Evolutionary conservation across 1,140 invertebrate genomes (phyloP), one percentile per base, ranked within the genome.

Genomic region (Ips nitidus): DNA sequence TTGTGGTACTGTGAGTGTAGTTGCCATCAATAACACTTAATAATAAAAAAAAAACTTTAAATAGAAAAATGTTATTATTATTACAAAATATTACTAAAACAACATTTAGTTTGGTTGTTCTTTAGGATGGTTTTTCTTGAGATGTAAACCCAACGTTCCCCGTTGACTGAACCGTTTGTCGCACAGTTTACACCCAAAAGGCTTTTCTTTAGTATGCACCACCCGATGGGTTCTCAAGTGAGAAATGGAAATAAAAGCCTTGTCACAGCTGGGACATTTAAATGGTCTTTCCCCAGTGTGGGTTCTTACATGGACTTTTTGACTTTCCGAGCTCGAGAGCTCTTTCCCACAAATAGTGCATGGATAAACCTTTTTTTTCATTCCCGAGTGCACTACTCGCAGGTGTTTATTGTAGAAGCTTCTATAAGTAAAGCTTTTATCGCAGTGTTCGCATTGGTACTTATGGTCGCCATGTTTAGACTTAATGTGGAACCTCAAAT

Each of bases 271-370:
- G 3, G 66, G 63, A 67, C 78, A 79, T 4, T 55, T 41, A 43
- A 66, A 88, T 83, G 76, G 76, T 70, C 71, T 85, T 76, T 91
- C 77, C 3, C 77, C 78, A 2, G 77, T 77, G 65, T 80, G 79
- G 22, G 76, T 52, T 39, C 75, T 53, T 6, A 74, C 59, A 68
- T 81, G 80, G 55, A 74, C 71, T 39, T 53, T 55, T 2, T 60
- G 58, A 1, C 57, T 52, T 2, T 4, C 2, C 7, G 37, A 37
- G 39, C 4, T 68, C 7, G 57, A 52, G 4, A 61, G 8, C 2
- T 50, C 47, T 45, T 61, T 68, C 3, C 22, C 38, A 38, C 66
- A 68, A 7, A 68, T 52, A 1, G 37, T 38, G 37, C 66, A 68
- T 6, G 38, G 3, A 47, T 66, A 47, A 6, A 2, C 41, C 1